phyloP scores from a whole-genome alignment of 2,797 vertebrate genomes.

The Alcedo atthis region DNA sequence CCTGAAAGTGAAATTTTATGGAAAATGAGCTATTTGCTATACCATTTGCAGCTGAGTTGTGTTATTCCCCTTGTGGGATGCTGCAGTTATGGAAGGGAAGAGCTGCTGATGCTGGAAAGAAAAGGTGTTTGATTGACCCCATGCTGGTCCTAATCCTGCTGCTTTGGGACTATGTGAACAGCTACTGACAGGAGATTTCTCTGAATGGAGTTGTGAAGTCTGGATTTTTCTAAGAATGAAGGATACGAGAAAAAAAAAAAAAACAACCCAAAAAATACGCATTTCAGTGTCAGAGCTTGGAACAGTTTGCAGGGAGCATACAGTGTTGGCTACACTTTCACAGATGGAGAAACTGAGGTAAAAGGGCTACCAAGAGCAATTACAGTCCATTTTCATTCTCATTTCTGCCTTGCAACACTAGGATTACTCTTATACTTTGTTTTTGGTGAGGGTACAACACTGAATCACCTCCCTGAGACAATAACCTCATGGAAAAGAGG shows the following conservation, averaged over 20 bases:
- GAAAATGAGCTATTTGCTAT: neutral
- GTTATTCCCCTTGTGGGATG: neutral
- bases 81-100: neutral
- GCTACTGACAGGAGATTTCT: neutral
- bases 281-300: neutral
- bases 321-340: neutral
- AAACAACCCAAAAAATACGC: fast-evolving
- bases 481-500: neutral
- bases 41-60: neutral
- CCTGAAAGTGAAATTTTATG: neutral
- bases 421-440: neutral
- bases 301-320: neutral
- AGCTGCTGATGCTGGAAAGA: neutral
- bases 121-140: neutral
- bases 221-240: neutral
- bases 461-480: neutral
- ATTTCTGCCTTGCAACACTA: neutral
- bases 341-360: neutral
- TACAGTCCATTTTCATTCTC: neutral
- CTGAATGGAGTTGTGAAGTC: neutral
- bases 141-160: neutral
- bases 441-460: neutral
- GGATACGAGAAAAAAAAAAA: neutral
- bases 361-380: neutral
- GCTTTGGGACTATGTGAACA: neutral